Evolutionary conservation across 2,888 invertebrate species (phyloP).

Genomic region (Aporophyla lueneburgensis): DNA sequence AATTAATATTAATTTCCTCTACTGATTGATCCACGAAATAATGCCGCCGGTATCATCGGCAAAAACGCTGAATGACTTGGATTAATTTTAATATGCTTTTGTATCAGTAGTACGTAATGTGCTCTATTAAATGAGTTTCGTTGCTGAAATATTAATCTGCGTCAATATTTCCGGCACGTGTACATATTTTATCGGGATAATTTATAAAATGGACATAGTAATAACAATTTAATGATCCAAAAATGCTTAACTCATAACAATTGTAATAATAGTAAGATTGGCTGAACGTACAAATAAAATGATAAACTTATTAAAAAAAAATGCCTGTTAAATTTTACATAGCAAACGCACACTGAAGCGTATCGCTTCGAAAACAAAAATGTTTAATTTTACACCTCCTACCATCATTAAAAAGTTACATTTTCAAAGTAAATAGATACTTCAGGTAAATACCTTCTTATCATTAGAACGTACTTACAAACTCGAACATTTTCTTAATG

Average conservation of each 20-base stretch:
- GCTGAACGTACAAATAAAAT: not conserved
- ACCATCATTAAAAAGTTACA: slow-evolving; percentile 58
- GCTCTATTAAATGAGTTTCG: slow-evolving; percentile 37
- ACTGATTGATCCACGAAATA: slow-evolving; percentile 38
- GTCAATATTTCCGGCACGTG: not conserved
- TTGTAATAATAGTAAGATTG: not conserved
- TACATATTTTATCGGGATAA: not conserved
- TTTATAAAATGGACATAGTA: not conserved
- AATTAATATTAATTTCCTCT: slow-evolving; percentile 15
- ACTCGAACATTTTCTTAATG: slow-evolving; percentile 63
- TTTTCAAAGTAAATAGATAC: slow-evolving; percentile 46
- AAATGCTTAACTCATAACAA: not conserved
- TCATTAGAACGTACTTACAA: slow-evolving; percentile 61
- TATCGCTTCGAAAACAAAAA: not conserved
- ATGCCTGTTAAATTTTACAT: slow-evolving; percentile 33
- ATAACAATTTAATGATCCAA: not conserved
- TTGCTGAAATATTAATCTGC: slow-evolving; percentile 46
- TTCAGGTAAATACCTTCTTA: slow-evolving; percentile 51
- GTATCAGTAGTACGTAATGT: slow-evolving; percentile 21
- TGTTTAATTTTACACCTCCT: slow-evolving; percentile 30
- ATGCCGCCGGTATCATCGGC: slow-evolving; percentile 1
- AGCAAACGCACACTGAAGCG: slow-evolving; percentile 42
- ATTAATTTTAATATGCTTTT: slow-evolving; percentile 56
- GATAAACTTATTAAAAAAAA: not conserved
- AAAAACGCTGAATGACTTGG: slow-evolving; percentile 45